Conservation (phyloP, 2,797 vertebrate species). For the Malurus splendens region DNA sequence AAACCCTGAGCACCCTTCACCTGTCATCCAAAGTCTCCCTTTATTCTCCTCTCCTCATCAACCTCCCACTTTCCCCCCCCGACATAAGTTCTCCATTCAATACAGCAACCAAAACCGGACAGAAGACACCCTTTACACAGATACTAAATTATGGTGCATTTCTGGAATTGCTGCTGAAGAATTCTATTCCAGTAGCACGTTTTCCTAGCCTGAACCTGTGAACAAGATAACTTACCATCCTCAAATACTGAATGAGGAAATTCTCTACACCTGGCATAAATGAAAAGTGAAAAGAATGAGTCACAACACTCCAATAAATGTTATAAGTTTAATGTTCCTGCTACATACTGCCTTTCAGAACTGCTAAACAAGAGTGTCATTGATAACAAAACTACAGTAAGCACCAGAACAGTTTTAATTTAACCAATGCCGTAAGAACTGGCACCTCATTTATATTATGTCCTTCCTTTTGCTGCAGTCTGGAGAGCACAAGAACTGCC, state of each 20-base stretch:
- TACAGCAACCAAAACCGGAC: background rate
- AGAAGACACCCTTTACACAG: background rate
- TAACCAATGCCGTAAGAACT: background rate
- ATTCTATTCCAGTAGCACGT: background rate
- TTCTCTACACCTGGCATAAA: background rate
- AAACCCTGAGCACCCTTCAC: background rate
- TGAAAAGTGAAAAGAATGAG: slow-evolving; percentile 5
- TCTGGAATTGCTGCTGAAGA: background rate
- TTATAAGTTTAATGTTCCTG: slow-evolving; percentile 47
- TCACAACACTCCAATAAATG: background rate
- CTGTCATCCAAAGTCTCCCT: background rate
- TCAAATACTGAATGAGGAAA: background rate
- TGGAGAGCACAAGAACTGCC: background rate
- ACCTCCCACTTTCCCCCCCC: background rate
- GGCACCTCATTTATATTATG: background rate
- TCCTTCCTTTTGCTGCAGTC: background rate
- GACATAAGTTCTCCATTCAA: background rate
- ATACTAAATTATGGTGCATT: background rate
- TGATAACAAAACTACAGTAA: slow-evolving; percentile 8
- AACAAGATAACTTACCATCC: background rate
- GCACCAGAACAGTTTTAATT: slow-evolving; percentile 21
- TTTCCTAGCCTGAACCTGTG: background rate
- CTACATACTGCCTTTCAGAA: slow-evolving; percentile 37
- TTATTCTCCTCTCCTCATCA: background rate
- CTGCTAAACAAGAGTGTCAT: background rate